Evolutionary conservation across 2,888 invertebrate species (phyloP).

Genomic region (Strigamia crassipes): DNA sequence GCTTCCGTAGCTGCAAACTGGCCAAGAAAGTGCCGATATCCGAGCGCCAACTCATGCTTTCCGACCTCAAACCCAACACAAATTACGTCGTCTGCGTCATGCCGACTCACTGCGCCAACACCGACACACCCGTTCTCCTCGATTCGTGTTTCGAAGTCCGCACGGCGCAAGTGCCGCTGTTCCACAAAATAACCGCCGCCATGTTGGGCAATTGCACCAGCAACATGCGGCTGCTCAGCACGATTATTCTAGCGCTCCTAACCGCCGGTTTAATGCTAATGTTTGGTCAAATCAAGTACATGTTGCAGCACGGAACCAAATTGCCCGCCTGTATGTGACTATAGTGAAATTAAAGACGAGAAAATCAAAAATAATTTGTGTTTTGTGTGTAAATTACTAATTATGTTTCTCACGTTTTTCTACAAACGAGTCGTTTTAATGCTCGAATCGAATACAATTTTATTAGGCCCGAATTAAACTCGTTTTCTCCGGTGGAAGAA

Average conservation of each 20-base stretch:
- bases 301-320: neutral
- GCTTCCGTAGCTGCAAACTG: neutral
- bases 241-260: neutral
- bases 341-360: neutral
- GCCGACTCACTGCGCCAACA: neutral
- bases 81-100: slow-evolving; percentile 38
- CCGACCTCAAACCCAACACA: slow-evolving; percentile 1
- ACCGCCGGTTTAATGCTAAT: neutral
- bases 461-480: neutral
- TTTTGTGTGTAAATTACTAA: neutral
- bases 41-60: neutral
- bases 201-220: neutral
- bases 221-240: neutral
- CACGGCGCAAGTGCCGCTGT: neutral
- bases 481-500: neutral
- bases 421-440: slow-evolving; percentile 1
- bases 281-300: neutral
- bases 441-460: neutral
- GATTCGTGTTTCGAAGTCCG: slow-evolving; percentile 23
- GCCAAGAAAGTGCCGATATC: neutral
- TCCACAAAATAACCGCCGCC: neutral
- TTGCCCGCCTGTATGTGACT: neutral
- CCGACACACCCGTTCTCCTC: neutral
- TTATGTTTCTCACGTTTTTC: neutral
- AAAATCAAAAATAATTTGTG: neutral